A percentile compares a stretch with the other conserved stretches of the same genome.
phyloP scores from a whole-genome alignment of 2,888 invertebrate genomes.

The Formica aserva region DNA sequence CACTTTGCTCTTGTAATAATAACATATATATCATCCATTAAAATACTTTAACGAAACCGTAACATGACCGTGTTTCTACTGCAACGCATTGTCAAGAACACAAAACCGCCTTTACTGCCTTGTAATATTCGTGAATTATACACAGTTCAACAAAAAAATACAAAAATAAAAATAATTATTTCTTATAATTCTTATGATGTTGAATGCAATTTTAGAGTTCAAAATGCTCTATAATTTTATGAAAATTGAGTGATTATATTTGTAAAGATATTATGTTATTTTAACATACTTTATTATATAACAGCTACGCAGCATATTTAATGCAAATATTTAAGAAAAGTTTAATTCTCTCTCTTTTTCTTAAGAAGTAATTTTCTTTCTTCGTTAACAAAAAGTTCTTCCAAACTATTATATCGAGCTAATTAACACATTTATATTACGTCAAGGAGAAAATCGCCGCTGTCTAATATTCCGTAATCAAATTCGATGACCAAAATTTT shows the following conservation, averaged over 20 bases:
- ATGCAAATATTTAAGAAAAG: background rate
- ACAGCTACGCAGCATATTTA: background rate
- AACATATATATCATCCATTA: conserved; percentile 26
- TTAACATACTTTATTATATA: background rate
- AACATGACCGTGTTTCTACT: conserved; percentile 8
- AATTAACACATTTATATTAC: background rate
- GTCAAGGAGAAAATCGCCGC: background rate
- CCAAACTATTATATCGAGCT: background rate
- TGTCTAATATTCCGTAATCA: background rate
- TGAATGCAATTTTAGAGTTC: background rate
- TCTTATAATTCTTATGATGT: background rate
- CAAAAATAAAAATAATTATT: background rate
- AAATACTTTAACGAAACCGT: conserved; percentile 10
- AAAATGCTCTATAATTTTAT: background rate
- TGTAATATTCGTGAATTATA: background rate
- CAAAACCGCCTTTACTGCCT: background rate
- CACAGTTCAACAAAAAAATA: background rate
- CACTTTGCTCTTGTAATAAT: conserved; percentile 34
- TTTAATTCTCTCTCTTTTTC: background rate
- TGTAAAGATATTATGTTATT: background rate
- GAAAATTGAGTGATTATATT: background rate
- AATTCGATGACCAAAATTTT: conserved; percentile 15
- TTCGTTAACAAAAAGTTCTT: background rate
- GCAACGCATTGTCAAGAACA: background rate
- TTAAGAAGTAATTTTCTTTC: background rate